Evolutionary conservation across 2,797 vertebrate species (phyloP), one percentile per base, ranked within the genome.

Genomic region (Onychomys arenicola): DNA sequence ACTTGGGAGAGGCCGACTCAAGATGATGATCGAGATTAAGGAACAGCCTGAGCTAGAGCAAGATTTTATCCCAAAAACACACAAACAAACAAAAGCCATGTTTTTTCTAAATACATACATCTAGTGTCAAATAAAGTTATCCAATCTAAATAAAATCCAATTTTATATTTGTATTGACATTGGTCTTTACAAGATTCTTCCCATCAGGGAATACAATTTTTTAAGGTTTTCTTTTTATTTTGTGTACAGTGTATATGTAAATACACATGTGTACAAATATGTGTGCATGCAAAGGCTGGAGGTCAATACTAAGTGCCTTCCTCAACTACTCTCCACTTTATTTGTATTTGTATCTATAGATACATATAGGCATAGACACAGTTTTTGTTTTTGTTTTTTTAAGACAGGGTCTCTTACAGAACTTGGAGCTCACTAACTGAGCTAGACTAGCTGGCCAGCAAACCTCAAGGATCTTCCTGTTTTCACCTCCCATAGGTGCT

Each of bases 121-220:
- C 55, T 52, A 82, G 21, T 59, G 91, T 52, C 57, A 94, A 93
- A 91, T 4, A 89, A 21, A 76, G 43, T 57, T 82, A 52, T 23
- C 37, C 43, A 29, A 93, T 76, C 46, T 89, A 96, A 90, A 80
- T 0, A 76, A 96, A 96, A 71, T 40, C 81, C 0, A 37, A 85
- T 46, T 93, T 86, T 95, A 80, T 37, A 82, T 73, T 94, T 67
- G 86, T 83, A 61, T 37, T 82, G 37, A 21, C 6, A 23, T 40
- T 93, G 32, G n/a, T 83, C 77, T 90, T 89, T 10, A 92, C 14
- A 85, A 91, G 34, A 87, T 52, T 90, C 65, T 93, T 91, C 43
- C 40, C 49, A 85, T 76, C 46, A 91, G 19, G 34, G 55, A 96
- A 69, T 87, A 93, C 49, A 97, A 87, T 63, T 94, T 55, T 37